Evolutionary conservation across 2,888 invertebrate genomes (phyloP), one percentile per base, ranked within the genome.

Genomic region (Zaprionus bogoriensis): DNA sequence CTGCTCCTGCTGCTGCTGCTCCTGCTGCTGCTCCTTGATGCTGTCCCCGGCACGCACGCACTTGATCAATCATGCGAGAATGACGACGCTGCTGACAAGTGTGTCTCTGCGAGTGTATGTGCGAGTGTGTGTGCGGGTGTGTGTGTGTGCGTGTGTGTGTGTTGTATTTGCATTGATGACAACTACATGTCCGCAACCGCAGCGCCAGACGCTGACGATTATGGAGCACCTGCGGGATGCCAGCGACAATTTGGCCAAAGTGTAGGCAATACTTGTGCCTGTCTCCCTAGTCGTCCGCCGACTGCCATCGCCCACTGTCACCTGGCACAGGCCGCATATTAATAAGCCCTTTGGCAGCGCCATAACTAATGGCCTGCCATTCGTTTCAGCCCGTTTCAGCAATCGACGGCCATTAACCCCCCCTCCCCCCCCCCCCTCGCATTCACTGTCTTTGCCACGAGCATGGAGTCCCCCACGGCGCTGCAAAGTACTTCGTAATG

Each of bases 111-210:
- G n/a, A 46, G 47, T 41, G n/a, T 23, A 6, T 30, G 42, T 25
- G 12, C 19, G 4, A 2, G n/a, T 2, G 10, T 25, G n/a, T 23
- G 27, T 39, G 20, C 32, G 20, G 23, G 9, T 36, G 12, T 47
- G 36, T 32, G 12, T 17, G 14, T 14, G 19, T 46, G 25, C 22
- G 32, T n/a, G 27, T 27, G 36, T 61, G 53, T 61, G 61, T 58
- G 67, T 72, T 77, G 82, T 80, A 81, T 81, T 81, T 81, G 80
- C 82, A 81, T 81, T 81, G 80, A 81, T 76, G 80, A 81, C 82
- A 81, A 77, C 80, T 77, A 76, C 80, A 82, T 79, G 79, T 82
- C 82, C 75, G 50, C 77, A 75, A 45, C 63, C 68, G 61, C 51
- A 67, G 32, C 39, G 45, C 6, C 44, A 46, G 63, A 61, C 57